Evolutionary conservation across 2,797 vertebrate species (phyloP).

Genomic region (Gobionotothen gibberifrons): DNA sequence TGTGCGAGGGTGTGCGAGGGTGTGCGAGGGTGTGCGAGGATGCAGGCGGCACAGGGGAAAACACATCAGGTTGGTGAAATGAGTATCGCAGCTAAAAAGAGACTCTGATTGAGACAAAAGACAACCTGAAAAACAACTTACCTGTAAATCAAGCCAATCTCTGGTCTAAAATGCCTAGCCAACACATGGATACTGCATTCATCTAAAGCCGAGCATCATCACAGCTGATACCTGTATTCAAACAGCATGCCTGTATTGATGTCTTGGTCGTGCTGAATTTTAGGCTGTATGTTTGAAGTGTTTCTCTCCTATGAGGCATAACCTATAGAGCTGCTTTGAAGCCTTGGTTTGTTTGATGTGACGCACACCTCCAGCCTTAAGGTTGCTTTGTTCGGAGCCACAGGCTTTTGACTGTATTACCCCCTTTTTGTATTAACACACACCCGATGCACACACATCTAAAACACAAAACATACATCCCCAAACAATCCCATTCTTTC

Average conservation of each 20-base stretch:
- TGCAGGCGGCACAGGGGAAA: constrained; percentile 23
- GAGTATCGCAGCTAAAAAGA: constrained; percentile 31
- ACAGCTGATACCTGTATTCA: constrained; percentile 16
- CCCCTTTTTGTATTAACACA: constrained; percentile 25
- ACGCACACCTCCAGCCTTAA: constrained; percentile 59
- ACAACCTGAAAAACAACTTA: constrained; percentile 4
- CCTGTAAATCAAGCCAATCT: constrained; percentile 25
- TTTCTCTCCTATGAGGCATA: constrained; percentile 43
- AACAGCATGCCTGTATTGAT: constrained; percentile 35
- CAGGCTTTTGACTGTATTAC: constrained; percentile 53
- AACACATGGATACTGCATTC: constrained; percentile 19
- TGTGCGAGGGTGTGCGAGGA: background rate
- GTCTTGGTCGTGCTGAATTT: constrained; percentile 44
- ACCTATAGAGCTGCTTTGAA: constrained; percentile 76
- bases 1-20: background rate
- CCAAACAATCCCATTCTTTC: constrained; percentile 17
- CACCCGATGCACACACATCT: constrained; percentile 35
- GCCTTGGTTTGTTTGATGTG: constrained; percentile 72
- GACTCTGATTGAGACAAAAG: constrained; percentile 33
- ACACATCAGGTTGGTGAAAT: constrained; percentile 27
- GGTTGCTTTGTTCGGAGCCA: constrained; percentile 61
- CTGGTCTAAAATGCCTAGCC: constrained; percentile 11
- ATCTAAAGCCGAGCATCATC: constrained; percentile 27
- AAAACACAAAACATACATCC: constrained; percentile 14
- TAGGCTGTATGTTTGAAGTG: constrained; percentile 64